These are phyloP conservation scores for Trilocha varians DNA, from an alignment of 2,888 invertebrate species.

Conservation along the genomic window DNA sequence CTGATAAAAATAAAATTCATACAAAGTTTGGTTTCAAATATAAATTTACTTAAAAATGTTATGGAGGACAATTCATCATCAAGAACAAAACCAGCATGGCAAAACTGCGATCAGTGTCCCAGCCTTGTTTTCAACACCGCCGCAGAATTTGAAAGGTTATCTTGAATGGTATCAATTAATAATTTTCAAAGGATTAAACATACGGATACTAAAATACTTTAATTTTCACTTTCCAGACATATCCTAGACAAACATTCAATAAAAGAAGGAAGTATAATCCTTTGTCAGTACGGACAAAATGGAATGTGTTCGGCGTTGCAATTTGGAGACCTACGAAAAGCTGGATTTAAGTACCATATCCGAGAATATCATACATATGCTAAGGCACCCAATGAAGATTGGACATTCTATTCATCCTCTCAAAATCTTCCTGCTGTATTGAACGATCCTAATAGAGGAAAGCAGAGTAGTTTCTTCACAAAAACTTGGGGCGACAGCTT, in stretches of 20 bases:
- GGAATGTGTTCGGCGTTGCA: conserved; percentile 89
- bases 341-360: conserved; percentile 91
- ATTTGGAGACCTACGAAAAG: conserved; percentile 90
- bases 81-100: conserved; percentile 68
- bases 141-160: conserved; percentile 77
- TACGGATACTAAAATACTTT: background rate
- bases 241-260: conserved; percentile 85
- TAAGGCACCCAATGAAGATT: conserved; percentile 67
- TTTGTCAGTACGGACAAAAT: conserved; percentile 91
- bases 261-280: conserved; percentile 87
- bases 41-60: conserved; percentile 43
- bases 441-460: conserved; percentile 94
- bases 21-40: too few relatives aligned
- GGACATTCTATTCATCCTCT: conserved; percentile 92
- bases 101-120: conserved; percentile 76
- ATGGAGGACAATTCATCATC: conserved; percentile 59
- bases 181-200: conserved; percentile 6
- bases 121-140: conserved; percentile 70
- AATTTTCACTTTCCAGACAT: conserved; percentile 72
- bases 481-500: conserved; percentile 98
- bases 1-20: too few relatives aligned
- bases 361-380: conserved; percentile 75
- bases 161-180: too few relatives aligned
- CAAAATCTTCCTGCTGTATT: conserved; percentile 96
- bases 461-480: conserved; percentile 93